These are phyloP conservation scores for human (Homo sapiens) DNA, from an alignment of 2,113 vertebrate species.

Conservation along the genomic window DNA sequence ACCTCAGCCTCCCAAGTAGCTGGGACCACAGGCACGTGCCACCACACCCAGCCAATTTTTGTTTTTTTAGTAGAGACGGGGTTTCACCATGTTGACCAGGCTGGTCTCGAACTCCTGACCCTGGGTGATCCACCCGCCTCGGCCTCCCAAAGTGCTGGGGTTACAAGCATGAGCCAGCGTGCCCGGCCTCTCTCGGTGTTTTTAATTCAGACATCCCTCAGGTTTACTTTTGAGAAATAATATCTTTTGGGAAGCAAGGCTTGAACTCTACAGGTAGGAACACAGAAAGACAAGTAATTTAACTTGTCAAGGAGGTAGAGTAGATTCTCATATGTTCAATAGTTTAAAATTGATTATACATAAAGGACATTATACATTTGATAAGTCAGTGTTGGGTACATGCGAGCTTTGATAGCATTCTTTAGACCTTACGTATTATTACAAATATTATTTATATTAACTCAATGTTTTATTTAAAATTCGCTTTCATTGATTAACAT, in stretches of 20 bases:
- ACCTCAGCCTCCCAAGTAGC: no score
- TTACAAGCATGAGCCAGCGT: no score
- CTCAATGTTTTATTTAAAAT: background rate
- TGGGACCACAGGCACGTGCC: no score
- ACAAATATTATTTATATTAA: background rate
- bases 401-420: background rate
- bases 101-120: no score
- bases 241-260: background rate
- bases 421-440: background rate
- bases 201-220: background rate
- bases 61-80: no score
- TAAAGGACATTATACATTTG: background rate
- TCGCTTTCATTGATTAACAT: background rate
- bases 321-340: background rate
- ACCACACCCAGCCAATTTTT: no score
- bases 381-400: background rate
- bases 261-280: background rate
- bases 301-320: background rate
- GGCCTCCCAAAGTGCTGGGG: no score
- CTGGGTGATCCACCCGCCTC: no score
- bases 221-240: background rate
- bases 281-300: background rate
- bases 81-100: no score
- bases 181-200: background rate
- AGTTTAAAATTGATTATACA: background rate